Conservation (phyloP, 2,888 invertebrate genomes). For the Orthosia gracilis region DNA sequence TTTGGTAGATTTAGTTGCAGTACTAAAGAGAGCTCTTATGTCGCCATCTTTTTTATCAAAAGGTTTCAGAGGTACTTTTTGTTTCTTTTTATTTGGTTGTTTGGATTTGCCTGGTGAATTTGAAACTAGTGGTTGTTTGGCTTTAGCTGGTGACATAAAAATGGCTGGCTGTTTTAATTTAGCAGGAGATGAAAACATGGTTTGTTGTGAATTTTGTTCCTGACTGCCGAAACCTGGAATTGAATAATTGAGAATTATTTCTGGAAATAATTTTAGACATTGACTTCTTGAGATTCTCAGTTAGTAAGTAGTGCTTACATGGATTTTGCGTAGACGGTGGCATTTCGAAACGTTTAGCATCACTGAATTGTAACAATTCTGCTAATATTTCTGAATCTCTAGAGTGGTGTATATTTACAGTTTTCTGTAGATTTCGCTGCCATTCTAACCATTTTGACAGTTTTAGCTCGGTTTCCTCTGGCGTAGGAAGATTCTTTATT, state of each 20-base stretch:
- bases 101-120: constrained; percentile 73
- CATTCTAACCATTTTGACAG: constrained; percentile 86
- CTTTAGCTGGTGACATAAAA: constrained; percentile 68
- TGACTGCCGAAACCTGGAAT: constrained; percentile 77
- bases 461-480: constrained; percentile 67
- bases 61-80: constrained; percentile 75
- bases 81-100: constrained; percentile 76
- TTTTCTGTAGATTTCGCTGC: constrained; percentile 86
- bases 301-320: constrained; percentile 72
- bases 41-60: constrained; percentile 88
- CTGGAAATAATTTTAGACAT: not conserved
- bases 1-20: constrained; percentile 86
- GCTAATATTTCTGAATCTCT: constrained; percentile 84
- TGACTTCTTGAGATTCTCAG: not conserved
- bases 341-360: constrained; percentile 87
- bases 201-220: constrained; percentile 69
- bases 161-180: constrained; percentile 70
- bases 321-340: constrained; percentile 83
- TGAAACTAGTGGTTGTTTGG: constrained; percentile 67
- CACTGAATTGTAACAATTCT: constrained; percentile 86
- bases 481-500: constrained; percentile 53
- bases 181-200: constrained; percentile 61
- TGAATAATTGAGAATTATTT: constrained; percentile 4
- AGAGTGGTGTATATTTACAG: constrained; percentile 86
- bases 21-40: constrained; percentile 90